These are phyloP conservation scores for Aproaerema taeniolella DNA, from an alignment of 2,888 invertebrate genomes.

Conservation along the genomic window DNA sequence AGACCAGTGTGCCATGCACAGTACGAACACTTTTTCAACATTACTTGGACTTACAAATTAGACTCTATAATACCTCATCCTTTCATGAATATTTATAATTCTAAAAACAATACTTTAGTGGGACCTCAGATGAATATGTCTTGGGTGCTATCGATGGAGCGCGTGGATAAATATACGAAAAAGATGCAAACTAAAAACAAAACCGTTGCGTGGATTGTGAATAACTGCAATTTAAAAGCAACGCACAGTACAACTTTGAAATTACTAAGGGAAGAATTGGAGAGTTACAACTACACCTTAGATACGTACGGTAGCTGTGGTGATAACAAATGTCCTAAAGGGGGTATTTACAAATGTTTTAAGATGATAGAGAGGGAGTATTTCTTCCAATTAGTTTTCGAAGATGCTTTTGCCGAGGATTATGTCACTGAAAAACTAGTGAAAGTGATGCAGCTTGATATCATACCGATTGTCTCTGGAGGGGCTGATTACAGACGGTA, in stretches of 20 bases:
- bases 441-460: constrained; percentile 38
- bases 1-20: constrained; percentile 44
- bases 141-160: constrained; percentile 43
- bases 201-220: constrained; percentile 53
- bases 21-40: constrained; percentile 59
- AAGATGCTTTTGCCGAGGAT: constrained; percentile 47
- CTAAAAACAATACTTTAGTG: constrained; percentile 30
- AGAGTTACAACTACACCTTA: constrained; percentile 44
- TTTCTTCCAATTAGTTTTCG: constrained; percentile 52
- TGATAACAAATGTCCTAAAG: constrained; percentile 39
- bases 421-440: constrained; percentile 50
- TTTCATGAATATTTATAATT: constrained; percentile 42
- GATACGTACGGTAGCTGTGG: constrained; percentile 53
- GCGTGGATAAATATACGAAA: constrained; percentile 21
- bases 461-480: constrained; percentile 54
- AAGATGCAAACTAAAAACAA: constrained; percentile 37
- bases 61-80: constrained; percentile 55
- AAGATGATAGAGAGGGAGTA: constrained; percentile 49
- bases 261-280: constrained; percentile 41
- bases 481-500: constrained; percentile 49
- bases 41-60: constrained; percentile 64
- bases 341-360: constrained; percentile 36
- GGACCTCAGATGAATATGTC: constrained; percentile 42
- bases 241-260: constrained; percentile 41
- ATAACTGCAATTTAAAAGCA: constrained; percentile 43